Conservation (phyloP, 2,113 vertebrate species). For the Nerophis lumbriciformis region DNA sequence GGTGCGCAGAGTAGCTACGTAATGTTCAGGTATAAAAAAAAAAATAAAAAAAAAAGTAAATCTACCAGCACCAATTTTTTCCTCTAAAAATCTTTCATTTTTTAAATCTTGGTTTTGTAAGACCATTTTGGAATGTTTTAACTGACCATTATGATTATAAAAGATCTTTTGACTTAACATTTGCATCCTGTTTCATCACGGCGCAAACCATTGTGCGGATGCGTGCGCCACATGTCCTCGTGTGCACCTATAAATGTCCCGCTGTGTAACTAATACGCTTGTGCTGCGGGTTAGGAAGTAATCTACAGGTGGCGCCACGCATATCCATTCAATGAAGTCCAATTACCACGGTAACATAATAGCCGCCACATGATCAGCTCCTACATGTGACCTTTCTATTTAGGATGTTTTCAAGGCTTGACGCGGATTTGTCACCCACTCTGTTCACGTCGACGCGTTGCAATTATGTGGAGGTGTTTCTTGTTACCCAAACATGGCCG, state of each 20-base stretch:
- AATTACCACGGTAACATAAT: constrained; percentile 63
- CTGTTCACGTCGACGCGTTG: constrained; percentile 28
- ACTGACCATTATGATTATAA: constrained; percentile 54
- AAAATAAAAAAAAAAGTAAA: background rate
- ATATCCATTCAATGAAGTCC: constrained; percentile 54
- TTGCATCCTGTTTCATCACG: constrained; percentile 39
- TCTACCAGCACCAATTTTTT: constrained; percentile 52
- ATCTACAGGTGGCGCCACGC: constrained; percentile 69
- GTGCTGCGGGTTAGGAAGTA: constrained; percentile 42
- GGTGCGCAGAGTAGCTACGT: constrained; percentile 41
- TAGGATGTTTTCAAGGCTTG: constrained; percentile 48
- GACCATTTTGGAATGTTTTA: constrained; percentile 42
- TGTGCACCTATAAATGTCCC: constrained; percentile 57
- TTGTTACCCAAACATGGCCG: background rate
- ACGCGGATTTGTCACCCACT: constrained; percentile 31
- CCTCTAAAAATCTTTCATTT: constrained; percentile 26
- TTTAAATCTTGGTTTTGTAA: constrained; percentile 42
- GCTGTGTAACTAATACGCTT: constrained; percentile 59
- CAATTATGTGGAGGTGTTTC: constrained; percentile 17
- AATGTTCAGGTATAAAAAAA: constrained; percentile 49
- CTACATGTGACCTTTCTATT: constrained; percentile 52
- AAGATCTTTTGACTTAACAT: constrained; percentile 41
- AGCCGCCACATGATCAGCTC: constrained; percentile 47
- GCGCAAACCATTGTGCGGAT: constrained; percentile 43
- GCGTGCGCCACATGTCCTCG: constrained; percentile 44